Percentiles rank a stretch among this genome's conserved stretches.
phyloP scores from a whole-genome alignment of 2,888 invertebrate genomes.

The Mythimna loreyi region DNA sequence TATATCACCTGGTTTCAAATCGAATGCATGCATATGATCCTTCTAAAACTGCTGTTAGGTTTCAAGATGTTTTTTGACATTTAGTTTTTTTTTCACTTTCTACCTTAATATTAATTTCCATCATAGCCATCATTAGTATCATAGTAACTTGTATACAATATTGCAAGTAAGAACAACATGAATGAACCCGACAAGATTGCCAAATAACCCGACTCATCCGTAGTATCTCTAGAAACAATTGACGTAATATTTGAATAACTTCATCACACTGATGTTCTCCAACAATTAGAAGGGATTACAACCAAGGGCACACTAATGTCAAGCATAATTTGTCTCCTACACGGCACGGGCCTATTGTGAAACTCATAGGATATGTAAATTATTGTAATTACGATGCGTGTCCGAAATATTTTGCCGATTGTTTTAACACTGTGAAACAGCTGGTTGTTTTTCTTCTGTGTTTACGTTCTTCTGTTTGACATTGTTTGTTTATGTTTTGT shows the following conservation, averaged over 20 bases:
- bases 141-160: not conserved
- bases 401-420: slow-evolving; percentile 67
- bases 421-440: slow-evolving; percentile 47
- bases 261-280: slow-evolving; percentile 40
- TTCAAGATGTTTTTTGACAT: not conserved
- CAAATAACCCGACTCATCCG: slow-evolving; percentile 14
- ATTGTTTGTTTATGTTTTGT: not conserved
- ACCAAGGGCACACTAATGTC: slow-evolving; percentile 69
- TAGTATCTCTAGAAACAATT: slow-evolving; percentile 42
- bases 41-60: not conserved
- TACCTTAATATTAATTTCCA: not conserved
- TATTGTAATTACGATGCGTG: slow-evolving; percentile 73
- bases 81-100: not conserved
- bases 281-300: slow-evolving; percentile 61
- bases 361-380: slow-evolving; percentile 72
- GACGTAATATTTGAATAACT: slow-evolving; percentile 37
- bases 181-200: slow-evolving; percentile 5
- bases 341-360: slow-evolving; percentile 78
- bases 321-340: slow-evolving; percentile 84
- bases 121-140: not conserved
- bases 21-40: not conserved
- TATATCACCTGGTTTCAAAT: not conserved
- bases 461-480: slow-evolving; percentile 2
- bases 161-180: not conserved
- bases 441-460: slow-evolving; percentile 8